These are phyloP conservation scores for Physella acuta DNA, from an alignment of 1,140 invertebrate genomes.

Conservation along the genomic window DNA sequence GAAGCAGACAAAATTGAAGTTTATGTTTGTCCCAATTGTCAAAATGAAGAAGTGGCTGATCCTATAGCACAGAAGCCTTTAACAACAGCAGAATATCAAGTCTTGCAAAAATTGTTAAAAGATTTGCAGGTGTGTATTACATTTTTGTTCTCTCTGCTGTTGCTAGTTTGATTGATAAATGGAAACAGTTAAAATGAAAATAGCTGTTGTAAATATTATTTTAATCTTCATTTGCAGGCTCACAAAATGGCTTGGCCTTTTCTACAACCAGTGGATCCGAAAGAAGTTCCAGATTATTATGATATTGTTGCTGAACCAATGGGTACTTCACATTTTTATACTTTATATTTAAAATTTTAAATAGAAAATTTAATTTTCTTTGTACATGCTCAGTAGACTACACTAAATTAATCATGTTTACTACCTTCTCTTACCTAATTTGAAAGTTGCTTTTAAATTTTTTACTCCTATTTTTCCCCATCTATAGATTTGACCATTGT, in stretches of 20 bases:
- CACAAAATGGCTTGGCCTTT: conserved; percentile 89
- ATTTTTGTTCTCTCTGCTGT: no score
- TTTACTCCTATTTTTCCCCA: conserved; percentile 16
- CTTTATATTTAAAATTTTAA: no score
- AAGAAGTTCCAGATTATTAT: conserved; percentile 95
- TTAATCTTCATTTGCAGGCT: conserved; percentile 41
- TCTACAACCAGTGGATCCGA: conserved; percentile 91
- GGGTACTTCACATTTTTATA: no score
- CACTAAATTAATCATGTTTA: not conserved
- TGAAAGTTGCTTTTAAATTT: not conserved
- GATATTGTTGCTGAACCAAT: conserved; percentile 97
- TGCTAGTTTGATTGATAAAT: no score
- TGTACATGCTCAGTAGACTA: not conserved
- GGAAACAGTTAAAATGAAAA: not conserved
- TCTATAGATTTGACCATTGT: conserved; percentile 89
- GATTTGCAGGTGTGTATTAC: conserved; percentile 18
- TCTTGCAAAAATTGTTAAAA: conserved; percentile 19
- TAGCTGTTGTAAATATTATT: not conserved
- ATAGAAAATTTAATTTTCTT: no score
- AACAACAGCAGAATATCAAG: conserved; percentile 55
- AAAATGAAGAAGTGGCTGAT: conserved; percentile 68
- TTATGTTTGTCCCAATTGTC: conserved; percentile 94
- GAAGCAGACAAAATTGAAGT: conserved; percentile 94
- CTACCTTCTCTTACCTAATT: not conserved
- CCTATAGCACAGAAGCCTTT: conserved; percentile 70